Conservation (phyloP, 2,888 invertebrate species). For the Hemicrepidius hirtus region DNA sequence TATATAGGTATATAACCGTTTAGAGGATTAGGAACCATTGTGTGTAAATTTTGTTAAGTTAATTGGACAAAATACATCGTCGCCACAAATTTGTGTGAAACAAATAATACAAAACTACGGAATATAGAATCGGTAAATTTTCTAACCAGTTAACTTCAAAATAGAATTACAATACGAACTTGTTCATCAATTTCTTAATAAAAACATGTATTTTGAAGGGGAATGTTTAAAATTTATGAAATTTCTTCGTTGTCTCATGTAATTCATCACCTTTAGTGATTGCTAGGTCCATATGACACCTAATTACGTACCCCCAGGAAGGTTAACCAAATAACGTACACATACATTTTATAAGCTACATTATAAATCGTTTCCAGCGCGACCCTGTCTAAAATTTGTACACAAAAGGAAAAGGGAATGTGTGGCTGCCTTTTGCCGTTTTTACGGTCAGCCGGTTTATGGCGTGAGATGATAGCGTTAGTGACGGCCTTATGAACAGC, state of each 20-base stretch:
- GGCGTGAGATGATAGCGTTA: slow-evolving; percentile 69
- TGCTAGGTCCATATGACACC: not conserved
- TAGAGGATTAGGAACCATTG: too few relatives aligned
- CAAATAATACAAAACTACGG: too few relatives aligned
- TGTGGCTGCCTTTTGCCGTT: slow-evolving; percentile 65
- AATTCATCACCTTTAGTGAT: not conserved
- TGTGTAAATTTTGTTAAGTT: too few relatives aligned
- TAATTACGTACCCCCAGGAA: not conserved
- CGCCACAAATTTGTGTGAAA: too few relatives aligned
- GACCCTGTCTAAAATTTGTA: slow-evolving; percentile 33
- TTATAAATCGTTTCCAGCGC: slow-evolving; percentile 33
- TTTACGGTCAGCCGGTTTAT: slow-evolving; percentile 70
- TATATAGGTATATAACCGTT: too few relatives aligned
- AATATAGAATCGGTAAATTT: too few relatives aligned
- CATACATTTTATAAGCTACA: slow-evolving; percentile 18
- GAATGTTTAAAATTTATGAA: too few relatives aligned
- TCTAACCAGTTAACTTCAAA: too few relatives aligned
- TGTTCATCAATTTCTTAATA: too few relatives aligned
- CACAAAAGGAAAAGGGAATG: slow-evolving; percentile 38
- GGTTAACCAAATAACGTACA: not conserved
- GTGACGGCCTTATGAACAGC: slow-evolving; percentile 69
- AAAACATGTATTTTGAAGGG: too few relatives aligned
- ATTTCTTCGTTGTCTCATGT: not conserved
- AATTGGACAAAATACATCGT: too few relatives aligned
- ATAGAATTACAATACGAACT: too few relatives aligned